A percentile compares a stretch with the other conserved stretches of the same genome.
Evolutionary conservation across 1,140 invertebrate species (phyloP).

Genomic region (Nilaparvata lugens): DNA sequence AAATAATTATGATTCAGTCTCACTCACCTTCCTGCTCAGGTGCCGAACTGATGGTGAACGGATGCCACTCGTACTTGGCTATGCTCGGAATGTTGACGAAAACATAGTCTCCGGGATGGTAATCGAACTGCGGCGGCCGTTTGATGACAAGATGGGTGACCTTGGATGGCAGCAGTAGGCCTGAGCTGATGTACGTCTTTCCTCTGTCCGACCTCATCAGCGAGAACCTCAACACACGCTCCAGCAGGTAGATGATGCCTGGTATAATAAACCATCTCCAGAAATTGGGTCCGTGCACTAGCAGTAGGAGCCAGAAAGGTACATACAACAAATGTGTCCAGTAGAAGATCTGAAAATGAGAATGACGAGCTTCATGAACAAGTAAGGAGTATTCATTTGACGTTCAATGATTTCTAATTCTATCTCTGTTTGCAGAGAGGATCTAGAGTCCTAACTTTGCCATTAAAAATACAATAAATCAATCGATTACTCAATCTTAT

Average conservation of each 20-base stretch:
- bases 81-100: conserved; percentile 90
- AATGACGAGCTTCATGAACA: too few species aligned
- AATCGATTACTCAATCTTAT: too few species aligned
- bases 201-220: conserved; percentile 58
- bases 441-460: too few species aligned
- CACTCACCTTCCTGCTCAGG: conserved; percentile 81
- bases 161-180: conserved; percentile 71
- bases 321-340: conserved; percentile 89
- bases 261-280: conserved; percentile 93
- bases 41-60: conserved; percentile 92
- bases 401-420: too few species aligned
- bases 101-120: conserved; percentile 88
- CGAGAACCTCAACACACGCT: conserved; percentile 56
- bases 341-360: conserved; percentile 92
- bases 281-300: conserved; percentile 86
- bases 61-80: conserved; percentile 93
- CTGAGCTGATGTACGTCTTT: conserved; percentile 78
- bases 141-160: conserved; percentile 83
- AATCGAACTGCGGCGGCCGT: conserved; percentile 75
- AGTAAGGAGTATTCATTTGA: too few species aligned
- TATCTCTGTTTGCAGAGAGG: too few species aligned
- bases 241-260: conserved; percentile 67
- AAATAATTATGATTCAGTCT: too few species aligned
- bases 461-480: too few species aligned
- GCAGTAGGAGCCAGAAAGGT: conserved; percentile 75